A percentile compares a stretch with the other conserved stretches of the same genome.
Evolutionary conservation across 2,797 vertebrate genomes (phyloP).

Genomic region (Takifugu rubripes): DNA sequence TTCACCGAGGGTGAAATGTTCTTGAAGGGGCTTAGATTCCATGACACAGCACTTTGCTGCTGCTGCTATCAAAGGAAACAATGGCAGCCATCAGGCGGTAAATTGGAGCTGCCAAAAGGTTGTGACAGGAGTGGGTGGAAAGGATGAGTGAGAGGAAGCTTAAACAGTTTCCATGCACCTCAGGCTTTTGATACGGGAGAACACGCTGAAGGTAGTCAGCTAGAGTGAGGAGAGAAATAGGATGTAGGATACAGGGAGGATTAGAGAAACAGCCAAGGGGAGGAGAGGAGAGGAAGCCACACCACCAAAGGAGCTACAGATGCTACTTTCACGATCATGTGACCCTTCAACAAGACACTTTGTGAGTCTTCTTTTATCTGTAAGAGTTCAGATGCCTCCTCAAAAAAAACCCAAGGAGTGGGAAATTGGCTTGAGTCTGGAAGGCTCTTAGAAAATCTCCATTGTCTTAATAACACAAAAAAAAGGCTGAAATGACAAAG

Average conservation of each 20-base stretch:
- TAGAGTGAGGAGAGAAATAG: conserved; percentile 17
- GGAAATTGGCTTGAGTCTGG: not conserved
- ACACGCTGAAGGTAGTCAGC: conserved; percentile 33
- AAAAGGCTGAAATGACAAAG: too few relatives aligned
- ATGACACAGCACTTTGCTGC: conserved; percentile 51
- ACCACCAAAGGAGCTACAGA: conserved; percentile 23
- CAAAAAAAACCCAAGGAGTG: conserved; percentile 8
- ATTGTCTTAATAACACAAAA: too few relatives aligned
- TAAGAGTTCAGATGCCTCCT: conserved; percentile 2
- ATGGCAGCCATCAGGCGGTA: conserved; percentile 50
- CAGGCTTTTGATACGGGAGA: conserved; percentile 52
- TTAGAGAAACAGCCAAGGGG: conserved; percentile 29
- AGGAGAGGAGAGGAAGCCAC: conserved; percentile 3
- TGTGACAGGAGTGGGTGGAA: conserved; percentile 59
- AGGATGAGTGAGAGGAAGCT: conserved; percentile 36
- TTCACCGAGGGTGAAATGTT: conserved; percentile 41
- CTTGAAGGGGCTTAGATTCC: conserved; percentile 25
- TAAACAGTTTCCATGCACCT: conserved; percentile 45
- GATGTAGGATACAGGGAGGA: conserved; percentile 39
- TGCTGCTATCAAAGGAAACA: conserved; percentile 57
- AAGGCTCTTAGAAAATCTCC: not conserved
- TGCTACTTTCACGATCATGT: conserved; percentile 2
- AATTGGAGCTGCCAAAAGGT: conserved; percentile 51
- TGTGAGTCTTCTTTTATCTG: not conserved
- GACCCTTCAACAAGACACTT: conserved; percentile 3